Conservation (phyloP, 1,140 invertebrate genomes). For the Cephus cinctus region DNA sequence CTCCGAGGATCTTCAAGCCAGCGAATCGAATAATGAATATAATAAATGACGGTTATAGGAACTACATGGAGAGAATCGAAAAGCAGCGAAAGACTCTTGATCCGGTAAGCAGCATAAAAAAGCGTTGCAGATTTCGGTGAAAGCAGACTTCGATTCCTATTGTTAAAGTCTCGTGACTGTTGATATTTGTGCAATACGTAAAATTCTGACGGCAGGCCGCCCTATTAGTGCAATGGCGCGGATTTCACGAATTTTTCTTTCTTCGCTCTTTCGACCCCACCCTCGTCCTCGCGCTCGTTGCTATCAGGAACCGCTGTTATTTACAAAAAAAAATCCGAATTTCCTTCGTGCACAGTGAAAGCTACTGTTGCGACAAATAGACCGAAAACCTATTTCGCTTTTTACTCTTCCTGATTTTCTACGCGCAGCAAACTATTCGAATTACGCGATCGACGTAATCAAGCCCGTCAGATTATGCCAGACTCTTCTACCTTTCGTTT, state of each 20-base stretch:
- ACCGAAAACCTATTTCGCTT: too few species aligned
- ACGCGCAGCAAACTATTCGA: too few species aligned
- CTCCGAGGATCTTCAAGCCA: conserved; percentile 43
- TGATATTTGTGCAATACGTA: too few species aligned
- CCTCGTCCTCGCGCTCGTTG: conserved; percentile 18
- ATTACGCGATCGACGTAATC: too few species aligned
- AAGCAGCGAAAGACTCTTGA: conserved; percentile 22
- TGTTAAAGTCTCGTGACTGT: too few species aligned
- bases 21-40: conserved; percentile 36
- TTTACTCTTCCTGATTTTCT: too few species aligned
- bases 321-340: neutral
- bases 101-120: neutral
- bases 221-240: neutral
- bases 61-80: neutral
- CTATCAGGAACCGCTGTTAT: conserved; percentile 12
- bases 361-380: too few species aligned
- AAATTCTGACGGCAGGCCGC: too few species aligned
- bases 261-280: conserved; percentile 6
- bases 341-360: too few species aligned
- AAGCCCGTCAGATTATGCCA: too few species aligned
- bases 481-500: too few species aligned
- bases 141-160: conserved; percentile 24
- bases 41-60: neutral
- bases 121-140: conserved; percentile 24
- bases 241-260: neutral